Evolutionary conservation across 2,797 vertebrate species (phyloP).

Genomic region (Pipistrellus pygmaeus): DNA sequence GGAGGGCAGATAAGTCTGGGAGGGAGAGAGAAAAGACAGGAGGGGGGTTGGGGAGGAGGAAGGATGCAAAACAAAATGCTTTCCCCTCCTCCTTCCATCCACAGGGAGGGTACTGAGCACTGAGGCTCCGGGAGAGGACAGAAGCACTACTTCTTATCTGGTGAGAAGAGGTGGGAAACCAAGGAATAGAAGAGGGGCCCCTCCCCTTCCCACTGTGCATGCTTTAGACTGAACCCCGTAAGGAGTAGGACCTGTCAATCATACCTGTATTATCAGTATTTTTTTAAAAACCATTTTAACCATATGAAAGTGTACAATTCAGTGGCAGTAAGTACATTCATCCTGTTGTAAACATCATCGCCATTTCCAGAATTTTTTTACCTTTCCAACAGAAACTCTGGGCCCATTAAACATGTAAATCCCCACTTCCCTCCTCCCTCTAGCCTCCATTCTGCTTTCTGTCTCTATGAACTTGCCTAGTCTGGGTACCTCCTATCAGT

Average conservation of each 20-base stretch:
- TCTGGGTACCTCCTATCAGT: background rate
- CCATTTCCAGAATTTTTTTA: background rate
- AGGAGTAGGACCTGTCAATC: background rate
- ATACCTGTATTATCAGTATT: background rate
- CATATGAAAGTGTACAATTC: background rate
- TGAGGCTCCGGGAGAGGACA: background rate
- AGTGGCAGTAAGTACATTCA: background rate
- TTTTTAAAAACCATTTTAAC: background rate
- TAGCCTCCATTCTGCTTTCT: no score
- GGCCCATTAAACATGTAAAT: background rate
- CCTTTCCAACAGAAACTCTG: background rate
- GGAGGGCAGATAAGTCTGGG: background rate
- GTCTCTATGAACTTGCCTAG: background rate
- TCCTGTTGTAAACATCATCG: background rate
- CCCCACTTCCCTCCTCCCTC: background rate
- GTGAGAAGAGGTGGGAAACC: background rate
- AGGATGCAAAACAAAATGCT: background rate
- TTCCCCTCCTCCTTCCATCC: background rate
- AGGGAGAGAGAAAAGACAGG: no score
- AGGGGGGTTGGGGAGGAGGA: fast-evolving
- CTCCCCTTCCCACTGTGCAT: background rate
- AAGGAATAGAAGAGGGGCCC: background rate
- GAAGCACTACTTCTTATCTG: background rate
- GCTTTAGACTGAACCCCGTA: background rate
- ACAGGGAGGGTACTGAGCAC: fast-evolving